Conservation (phyloP, 2,113 vertebrate species). For the Phylloscopus trochilus region DNA sequence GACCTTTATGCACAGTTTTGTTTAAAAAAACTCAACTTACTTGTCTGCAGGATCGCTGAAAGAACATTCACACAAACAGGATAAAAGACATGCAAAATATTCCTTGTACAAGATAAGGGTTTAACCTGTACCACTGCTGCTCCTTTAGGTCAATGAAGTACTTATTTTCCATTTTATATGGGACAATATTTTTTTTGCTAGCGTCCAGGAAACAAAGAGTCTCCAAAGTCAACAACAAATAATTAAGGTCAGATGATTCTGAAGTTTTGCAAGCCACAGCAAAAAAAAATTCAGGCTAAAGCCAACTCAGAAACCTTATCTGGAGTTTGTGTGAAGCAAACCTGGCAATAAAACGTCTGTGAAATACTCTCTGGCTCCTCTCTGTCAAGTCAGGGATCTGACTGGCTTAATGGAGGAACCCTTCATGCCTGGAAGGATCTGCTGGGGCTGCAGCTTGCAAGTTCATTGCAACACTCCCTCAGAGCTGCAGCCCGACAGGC, state of each 20-base stretch:
- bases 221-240: neutral
- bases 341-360: neutral
- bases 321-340: neutral
- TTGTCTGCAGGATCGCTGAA: neutral
- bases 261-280: conserved; percentile 1
- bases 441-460: neutral
- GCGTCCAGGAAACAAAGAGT: neutral
- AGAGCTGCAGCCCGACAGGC: neutral
- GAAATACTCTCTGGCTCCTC: conserved; percentile 1
- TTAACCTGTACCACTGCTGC: neutral
- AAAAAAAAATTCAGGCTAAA: neutral
- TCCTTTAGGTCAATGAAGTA: neutral
- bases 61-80: neutral
- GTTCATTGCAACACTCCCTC: neutral
- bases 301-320: conserved; percentile 20
- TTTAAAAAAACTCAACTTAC: neutral
- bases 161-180: neutral
- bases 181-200: neutral
- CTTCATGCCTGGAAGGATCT: too few relatives aligned
- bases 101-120: neutral
- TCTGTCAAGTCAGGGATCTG: neutral
- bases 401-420: neutral
- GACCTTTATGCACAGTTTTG: neutral
- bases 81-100: neutral
- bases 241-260: neutral